Evolutionary conservation across 1,140 invertebrate species (phyloP).

Genomic region (Drosophila ambigua): DNA sequence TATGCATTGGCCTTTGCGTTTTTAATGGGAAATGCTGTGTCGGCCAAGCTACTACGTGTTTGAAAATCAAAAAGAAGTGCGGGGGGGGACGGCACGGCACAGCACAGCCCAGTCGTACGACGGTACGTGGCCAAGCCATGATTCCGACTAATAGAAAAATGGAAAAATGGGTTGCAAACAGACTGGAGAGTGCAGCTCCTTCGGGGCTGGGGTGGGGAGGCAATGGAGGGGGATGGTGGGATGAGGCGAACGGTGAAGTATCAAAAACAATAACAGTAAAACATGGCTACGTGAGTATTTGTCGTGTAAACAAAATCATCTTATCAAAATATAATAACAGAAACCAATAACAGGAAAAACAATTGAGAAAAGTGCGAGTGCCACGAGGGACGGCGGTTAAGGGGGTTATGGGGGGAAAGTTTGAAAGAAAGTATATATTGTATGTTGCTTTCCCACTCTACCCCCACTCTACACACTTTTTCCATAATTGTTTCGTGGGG

Average conservation of each 20-base stretch:
- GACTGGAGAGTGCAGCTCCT: too few relatives aligned
- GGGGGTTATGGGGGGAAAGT: neutral
- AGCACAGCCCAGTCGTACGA: slow-evolving; percentile 21
- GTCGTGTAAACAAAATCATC: slow-evolving; percentile 79
- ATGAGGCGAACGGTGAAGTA: slow-evolving; percentile 32
- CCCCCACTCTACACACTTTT: neutral
- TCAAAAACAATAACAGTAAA: slow-evolving; percentile 71
- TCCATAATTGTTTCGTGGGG: slow-evolving; percentile 51
- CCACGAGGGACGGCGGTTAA: neutral
- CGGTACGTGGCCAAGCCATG: slow-evolving; percentile 61
- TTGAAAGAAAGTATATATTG: too few relatives aligned
- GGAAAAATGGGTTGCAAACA: slow-evolving; percentile 36
- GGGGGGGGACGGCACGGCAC: neutral
- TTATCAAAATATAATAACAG: slow-evolving; percentile 64
- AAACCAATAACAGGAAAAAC: slow-evolving; percentile 65
- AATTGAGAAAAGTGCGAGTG: slow-evolving; percentile 53
- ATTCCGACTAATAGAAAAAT: slow-evolving; percentile 72
- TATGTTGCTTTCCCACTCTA: slow-evolving; percentile 20
- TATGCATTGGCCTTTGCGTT: slow-evolving; percentile 73
- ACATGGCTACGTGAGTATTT: slow-evolving; percentile 76
- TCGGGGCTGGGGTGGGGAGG: slow-evolving; percentile 7
- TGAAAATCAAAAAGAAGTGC: slow-evolving; percentile 47
- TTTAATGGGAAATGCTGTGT: slow-evolving; percentile 72
- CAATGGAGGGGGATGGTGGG: neutral
- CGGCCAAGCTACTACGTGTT: slow-evolving; percentile 70